A percentile compares a stretch with the other conserved stretches of the same genome.
phyloP scores from a whole-genome alignment of 2,113 vertebrate genomes.

The Ceuthmochares aereus region DNA sequence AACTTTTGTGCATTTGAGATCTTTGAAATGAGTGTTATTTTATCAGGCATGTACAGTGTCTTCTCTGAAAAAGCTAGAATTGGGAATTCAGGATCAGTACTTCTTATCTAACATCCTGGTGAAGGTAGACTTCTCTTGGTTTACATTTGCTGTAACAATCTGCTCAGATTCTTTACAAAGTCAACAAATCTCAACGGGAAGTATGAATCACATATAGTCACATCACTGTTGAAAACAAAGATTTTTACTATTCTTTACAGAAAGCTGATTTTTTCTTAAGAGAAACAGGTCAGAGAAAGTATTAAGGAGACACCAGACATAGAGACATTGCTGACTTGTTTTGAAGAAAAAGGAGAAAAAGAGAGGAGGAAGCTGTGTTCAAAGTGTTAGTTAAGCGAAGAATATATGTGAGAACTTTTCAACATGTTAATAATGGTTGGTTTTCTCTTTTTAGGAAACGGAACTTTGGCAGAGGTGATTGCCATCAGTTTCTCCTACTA shows the following conservation, averaged over 20 bases:
- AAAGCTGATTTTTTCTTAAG: background rate
- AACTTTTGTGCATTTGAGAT: background rate
- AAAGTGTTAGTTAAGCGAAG: background rate
- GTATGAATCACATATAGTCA: background rate
- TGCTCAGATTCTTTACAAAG: background rate
- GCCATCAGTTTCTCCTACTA: background rate
- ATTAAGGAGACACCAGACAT: background rate
- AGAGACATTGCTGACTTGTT: background rate
- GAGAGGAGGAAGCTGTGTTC: background rate
- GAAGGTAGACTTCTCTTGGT: background rate
- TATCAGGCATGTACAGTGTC: background rate
- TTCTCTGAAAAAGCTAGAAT: background rate
- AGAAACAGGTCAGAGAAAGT: background rate
- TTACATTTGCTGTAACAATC: background rate
- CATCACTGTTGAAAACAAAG: background rate
- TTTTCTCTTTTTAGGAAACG: background rate
- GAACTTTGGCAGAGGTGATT: background rate
- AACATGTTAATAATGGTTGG: background rate
- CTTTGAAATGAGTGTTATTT: background rate
- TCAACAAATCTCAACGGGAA: background rate
- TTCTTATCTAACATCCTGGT: background rate
- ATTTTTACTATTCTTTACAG: background rate
- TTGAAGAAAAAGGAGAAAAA: background rate
- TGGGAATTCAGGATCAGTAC: background rate
- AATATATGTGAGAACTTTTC: background rate